phyloP scores from a whole-genome alignment of 2,797 vertebrate species.

The Graptemys geographica region DNA sequence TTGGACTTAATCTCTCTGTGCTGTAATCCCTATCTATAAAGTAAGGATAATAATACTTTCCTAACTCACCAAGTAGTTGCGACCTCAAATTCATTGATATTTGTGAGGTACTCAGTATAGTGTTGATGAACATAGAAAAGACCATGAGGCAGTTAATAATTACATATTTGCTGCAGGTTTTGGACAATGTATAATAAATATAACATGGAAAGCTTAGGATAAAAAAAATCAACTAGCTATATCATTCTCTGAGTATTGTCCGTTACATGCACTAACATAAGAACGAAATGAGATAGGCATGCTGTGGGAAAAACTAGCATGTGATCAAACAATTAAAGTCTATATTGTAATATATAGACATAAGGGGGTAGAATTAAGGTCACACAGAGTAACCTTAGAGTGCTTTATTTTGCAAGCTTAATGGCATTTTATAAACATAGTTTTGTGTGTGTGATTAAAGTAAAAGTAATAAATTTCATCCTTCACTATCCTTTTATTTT shows the following conservation, averaged over 20 bases:
- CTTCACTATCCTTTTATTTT: not conserved
- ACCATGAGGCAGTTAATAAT: not conserved
- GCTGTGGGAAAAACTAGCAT: not conserved
- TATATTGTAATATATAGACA: fast-evolving
- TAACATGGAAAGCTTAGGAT: not conserved
- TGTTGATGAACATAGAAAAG: not conserved
- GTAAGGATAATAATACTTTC: not conserved
- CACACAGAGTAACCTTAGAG: fast-evolving
- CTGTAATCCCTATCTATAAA: not conserved
- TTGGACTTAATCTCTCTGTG: not conserved
- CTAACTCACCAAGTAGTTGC: not conserved
- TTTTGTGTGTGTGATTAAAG: not conserved
- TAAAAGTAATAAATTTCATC: not conserved
- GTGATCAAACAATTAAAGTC: not conserved
- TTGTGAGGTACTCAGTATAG: not conserved
- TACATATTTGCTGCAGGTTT: not conserved
- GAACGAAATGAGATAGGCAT: not conserved
- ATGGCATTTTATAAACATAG: not conserved
- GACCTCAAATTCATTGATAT: not conserved
- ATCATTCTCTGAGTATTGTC: not conserved
- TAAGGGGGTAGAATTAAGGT: not conserved
- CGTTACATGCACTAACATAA: not conserved
- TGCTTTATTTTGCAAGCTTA: not conserved
- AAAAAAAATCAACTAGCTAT: not conserved
- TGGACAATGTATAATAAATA: not conserved